Evolutionary conservation across 2,888 invertebrate genomes (phyloP).

Genomic region (Habroteleia sp.): DNA sequence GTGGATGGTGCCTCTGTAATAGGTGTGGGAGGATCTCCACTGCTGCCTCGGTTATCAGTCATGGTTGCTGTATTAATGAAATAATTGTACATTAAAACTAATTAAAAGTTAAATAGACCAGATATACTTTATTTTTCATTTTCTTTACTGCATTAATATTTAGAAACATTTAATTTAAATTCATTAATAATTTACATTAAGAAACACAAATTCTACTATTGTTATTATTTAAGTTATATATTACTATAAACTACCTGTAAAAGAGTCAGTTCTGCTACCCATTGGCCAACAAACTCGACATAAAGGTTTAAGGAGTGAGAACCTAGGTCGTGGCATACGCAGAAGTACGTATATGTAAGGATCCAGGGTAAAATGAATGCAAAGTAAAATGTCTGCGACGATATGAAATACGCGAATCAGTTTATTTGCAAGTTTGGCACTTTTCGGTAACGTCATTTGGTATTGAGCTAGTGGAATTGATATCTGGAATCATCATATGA

Average conservation of each 20-base stretch:
- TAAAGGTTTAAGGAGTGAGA: slow-evolving; percentile 75
- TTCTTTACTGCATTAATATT: too few relatives aligned
- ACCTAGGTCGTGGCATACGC: slow-evolving; percentile 80
- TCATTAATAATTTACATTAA: too few relatives aligned
- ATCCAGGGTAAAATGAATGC: slow-evolving; percentile 91
- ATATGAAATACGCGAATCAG: slow-evolving; percentile 81
- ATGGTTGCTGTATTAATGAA: slow-evolving; percentile 70
- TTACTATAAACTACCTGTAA: slow-evolving; percentile 75
- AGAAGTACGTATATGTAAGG: slow-evolving; percentile 91
- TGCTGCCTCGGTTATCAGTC: slow-evolving; percentile 76
- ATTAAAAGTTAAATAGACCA: too few relatives aligned
- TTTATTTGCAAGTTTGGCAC: slow-evolving; percentile 65
- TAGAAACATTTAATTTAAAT: too few relatives aligned
- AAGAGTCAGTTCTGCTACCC: slow-evolving; percentile 75
- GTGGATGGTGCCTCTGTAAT: slow-evolving; percentile 79
- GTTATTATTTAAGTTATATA: neutral
- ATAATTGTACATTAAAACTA: too few relatives aligned
- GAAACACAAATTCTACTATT: too few relatives aligned
- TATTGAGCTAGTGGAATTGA: slow-evolving; percentile 85
- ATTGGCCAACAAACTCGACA: slow-evolving; percentile 76
- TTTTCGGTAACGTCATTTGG: slow-evolving; percentile 67
- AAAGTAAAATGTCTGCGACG: slow-evolving; percentile 88
- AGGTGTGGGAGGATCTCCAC: slow-evolving; percentile 78
- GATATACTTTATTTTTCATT: neutral
- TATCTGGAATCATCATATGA: slow-evolving; percentile 83